Evolutionary conservation across 23 tunicate species (phyloP), one percentile per base, ranked within the genome.

Genomic region (Aplidium turbinatum): DNA sequence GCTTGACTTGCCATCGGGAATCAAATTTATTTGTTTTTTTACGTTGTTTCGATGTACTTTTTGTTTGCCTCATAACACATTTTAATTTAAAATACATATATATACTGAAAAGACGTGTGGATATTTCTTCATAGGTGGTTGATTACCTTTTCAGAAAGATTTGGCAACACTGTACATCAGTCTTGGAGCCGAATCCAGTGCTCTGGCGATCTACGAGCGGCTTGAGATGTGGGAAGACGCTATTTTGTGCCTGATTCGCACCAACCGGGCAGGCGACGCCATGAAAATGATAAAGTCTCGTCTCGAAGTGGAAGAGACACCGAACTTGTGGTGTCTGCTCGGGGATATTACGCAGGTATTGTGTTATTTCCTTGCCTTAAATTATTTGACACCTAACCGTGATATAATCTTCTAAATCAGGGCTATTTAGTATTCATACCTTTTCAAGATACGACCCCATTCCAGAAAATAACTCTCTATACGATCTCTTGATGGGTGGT

Each of bases 141-240:
- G 7, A 22, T 5, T 61, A 18, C 6, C 16, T 69, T 63, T 77
- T 1, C 77, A 87, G 97, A 90, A 73, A 71, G 80, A 90, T 25
- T 56, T 83, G n/a, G 97, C 97, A 23, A 58, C 50, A 21, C 57
- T 90, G 28, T 80, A 39, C 58, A 63, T 74, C 28, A 70, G 81
- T 30, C 85, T 90, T 50, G 97, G 97, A 45, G 85, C 77, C 0
- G 46, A 31, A 0, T 61, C 85, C 13, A 83, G 85, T 67, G 90
- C 97, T 0, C 47, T 80, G 33, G 75, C 83, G 33, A 84, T 83
- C 3, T 90, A 90, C 33, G 57, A 72, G 81, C 53, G 78, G 31
- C 63, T 90, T 73, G 84, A 83, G 31, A 83, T 82, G 85, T 90
- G 97, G 97, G 97, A 90, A 56, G 97, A 90, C 18, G 87, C 81